These are phyloP conservation scores for Cryptoleucopteryx plumbea DNA, from an alignment of 2,113 vertebrate genomes.

Conservation along the genomic window DNA sequence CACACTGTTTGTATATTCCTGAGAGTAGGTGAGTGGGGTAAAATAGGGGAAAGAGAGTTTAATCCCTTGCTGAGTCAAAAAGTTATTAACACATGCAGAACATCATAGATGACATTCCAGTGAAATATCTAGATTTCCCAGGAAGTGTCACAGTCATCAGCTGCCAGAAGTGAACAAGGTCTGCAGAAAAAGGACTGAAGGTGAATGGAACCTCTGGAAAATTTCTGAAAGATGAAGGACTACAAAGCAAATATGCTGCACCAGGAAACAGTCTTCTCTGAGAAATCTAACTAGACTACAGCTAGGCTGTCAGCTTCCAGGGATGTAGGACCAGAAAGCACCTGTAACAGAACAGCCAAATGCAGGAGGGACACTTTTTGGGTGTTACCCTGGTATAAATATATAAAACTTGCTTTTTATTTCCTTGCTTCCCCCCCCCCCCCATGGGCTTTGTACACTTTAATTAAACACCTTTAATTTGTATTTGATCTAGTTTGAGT, in stretches of 20 bases:
- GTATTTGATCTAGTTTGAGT: not conserved
- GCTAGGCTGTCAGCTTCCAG: too few species aligned
- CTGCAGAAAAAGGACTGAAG: not conserved
- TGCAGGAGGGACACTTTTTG: not conserved
- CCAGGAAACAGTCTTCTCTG: not conserved
- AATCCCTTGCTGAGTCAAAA: not conserved
- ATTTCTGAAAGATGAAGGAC: not conserved
- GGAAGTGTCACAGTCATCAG: not conserved
- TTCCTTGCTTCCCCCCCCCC: not conserved
- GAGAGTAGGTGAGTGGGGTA: not conserved
- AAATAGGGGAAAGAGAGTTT: not conserved
- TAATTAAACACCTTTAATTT: not conserved
- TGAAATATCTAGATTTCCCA: not conserved
- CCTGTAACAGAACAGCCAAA: not conserved
- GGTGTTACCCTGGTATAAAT: not conserved
- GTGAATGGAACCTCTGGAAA: not conserved
- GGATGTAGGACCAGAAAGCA: not conserved
- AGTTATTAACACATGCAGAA: not conserved
- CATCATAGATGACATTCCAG: not conserved
- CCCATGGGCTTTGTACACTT: not conserved
- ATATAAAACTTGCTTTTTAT: not conserved
- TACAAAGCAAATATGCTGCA: not conserved
- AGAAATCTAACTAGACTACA: not conserved
- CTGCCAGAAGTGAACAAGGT: not conserved
- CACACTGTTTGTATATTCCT: not conserved